Evolutionary conservation across 2,113 vertebrate species (phyloP).

Genomic region (Alaudala cheleensis): DNA sequence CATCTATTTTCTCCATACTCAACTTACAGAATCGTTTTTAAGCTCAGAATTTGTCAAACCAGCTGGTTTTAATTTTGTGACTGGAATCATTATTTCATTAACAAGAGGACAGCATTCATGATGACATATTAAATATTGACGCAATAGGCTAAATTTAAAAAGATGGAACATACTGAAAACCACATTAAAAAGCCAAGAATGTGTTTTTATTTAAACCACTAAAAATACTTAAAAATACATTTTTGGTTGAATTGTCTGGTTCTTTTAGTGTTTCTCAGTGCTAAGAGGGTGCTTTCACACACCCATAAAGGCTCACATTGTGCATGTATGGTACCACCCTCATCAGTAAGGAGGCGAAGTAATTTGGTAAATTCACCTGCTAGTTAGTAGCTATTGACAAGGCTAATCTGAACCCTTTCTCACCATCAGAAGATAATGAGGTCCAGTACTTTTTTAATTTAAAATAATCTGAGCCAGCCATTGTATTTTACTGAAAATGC

Average conservation of each 20-base stretch:
- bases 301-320: constrained; percentile 7
- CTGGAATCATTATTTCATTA: constrained; percentile 70
- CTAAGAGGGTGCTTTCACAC: constrained; percentile 7
- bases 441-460: constrained; percentile 8
- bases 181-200: constrained; percentile 44
- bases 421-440: not conserved
- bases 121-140: constrained; percentile 66
- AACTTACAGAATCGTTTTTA: not conserved
- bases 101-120: constrained; percentile 53
- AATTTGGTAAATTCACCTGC: constrained; percentile 30
- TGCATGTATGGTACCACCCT: not conserved
- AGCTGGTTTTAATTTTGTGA: constrained; percentile 71
- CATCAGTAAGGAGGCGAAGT: not conserved
- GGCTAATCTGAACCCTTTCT: constrained; percentile 41
- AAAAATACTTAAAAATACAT: constrained; percentile 54
- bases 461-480: constrained; percentile 36
- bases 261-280: not conserved
- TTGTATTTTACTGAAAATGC: constrained; percentile 60
- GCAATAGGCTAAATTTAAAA: constrained; percentile 65
- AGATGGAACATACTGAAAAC: constrained; percentile 32
- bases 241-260: constrained; percentile 45
- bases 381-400: constrained; percentile 1
- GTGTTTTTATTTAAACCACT: constrained; percentile 50
- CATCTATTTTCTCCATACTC: not conserved
- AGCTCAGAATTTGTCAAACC: not conserved